phyloP scores from a whole-genome alignment of 2,888 invertebrate species.

The Poecilus cupreus region DNA sequence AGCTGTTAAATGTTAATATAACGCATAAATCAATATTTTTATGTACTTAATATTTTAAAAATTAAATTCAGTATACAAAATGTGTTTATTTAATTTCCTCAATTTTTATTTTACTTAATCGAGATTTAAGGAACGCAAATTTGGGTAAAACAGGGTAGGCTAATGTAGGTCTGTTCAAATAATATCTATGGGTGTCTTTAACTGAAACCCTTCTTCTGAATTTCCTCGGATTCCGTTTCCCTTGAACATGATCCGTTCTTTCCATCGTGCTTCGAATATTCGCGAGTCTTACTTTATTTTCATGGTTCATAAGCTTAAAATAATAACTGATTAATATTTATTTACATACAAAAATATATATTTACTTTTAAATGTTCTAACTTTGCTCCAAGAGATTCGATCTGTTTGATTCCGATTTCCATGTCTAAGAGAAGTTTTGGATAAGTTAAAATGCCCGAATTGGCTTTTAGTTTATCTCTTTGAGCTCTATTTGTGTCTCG shows the following conservation, averaged over 20 bases:
- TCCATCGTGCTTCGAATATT: neutral
- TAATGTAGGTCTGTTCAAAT: neutral
- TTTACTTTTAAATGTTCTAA: neutral
- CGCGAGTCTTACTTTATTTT: neutral
- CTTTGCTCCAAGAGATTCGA: neutral
- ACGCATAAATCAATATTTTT: too few relatives aligned
- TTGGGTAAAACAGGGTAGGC: slow-evolving; percentile 8
- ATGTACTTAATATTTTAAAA: too few relatives aligned
- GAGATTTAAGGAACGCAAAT: neutral
- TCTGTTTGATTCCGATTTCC: neutral
- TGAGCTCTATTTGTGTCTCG: slow-evolving; percentile 72
- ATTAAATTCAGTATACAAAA: too few relatives aligned
- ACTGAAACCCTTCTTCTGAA: neutral
- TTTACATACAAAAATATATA: neutral
- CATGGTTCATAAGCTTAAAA: neutral
- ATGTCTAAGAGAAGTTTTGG: slow-evolving; percentile 72
- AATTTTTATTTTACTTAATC: neutral
- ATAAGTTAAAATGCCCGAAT: slow-evolving; percentile 74
- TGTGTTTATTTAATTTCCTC: neutral
- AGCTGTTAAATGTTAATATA: too few relatives aligned
- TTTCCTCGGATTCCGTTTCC: neutral
- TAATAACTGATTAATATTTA: neutral
- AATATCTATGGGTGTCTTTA: neutral
- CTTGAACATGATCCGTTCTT: neutral
- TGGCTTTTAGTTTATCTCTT: slow-evolving; percentile 71